Percentiles rank a stretch among this genome's conserved stretches.
Evolutionary conservation across 2,888 invertebrate genomes (phyloP).

Genomic region (Monopis laevigella): DNA sequence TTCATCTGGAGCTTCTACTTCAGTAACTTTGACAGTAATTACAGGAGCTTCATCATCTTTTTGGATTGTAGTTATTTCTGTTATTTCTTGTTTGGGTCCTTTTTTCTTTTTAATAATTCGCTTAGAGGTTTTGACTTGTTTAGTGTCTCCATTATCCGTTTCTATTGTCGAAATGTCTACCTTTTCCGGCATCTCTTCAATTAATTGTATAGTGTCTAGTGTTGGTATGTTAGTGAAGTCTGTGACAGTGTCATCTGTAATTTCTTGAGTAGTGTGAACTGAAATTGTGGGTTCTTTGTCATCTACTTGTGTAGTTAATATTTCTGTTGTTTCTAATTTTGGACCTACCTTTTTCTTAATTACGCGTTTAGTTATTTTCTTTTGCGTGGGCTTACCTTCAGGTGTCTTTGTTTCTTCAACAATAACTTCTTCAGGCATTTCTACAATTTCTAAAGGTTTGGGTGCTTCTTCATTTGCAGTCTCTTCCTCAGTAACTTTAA

Average conservation of each 20-base stretch:
- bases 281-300: conserved; percentile 24
- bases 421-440: conserved; percentile 38
- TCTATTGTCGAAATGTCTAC: conserved; percentile 6
- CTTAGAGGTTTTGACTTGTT: conserved; percentile 12
- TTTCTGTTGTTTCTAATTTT: conserved; percentile 21
- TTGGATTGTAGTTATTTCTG: conserved; percentile 41
- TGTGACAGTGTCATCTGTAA: conserved; percentile 24
- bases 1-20: conserved; percentile 14
- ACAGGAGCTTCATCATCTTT: conserved; percentile 37
- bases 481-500: conserved; percentile 33
- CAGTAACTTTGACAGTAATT: conserved; percentile 29
- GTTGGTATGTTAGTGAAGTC: conserved; percentile 25
- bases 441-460: conserved; percentile 21
- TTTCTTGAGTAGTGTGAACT: conserved; percentile 20
- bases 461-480: conserved; percentile 30
- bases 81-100: conserved; percentile 32
- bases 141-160: conserved; percentile 11
- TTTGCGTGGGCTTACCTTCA: conserved; percentile 30
- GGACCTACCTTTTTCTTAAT: conserved; percentile 34
- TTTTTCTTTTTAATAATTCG: conserved; percentile 30
- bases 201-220: conserved; percentile 2
- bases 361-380: conserved; percentile 27
- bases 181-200: conserved; percentile 12
- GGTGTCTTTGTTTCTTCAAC: conserved; percentile 19
- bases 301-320: conserved; percentile 32